These are phyloP conservation scores for Sinocyclocheilus maitianheensis DNA, from an alignment of 2,113 vertebrate genomes.

Conservation along the genomic window DNA sequence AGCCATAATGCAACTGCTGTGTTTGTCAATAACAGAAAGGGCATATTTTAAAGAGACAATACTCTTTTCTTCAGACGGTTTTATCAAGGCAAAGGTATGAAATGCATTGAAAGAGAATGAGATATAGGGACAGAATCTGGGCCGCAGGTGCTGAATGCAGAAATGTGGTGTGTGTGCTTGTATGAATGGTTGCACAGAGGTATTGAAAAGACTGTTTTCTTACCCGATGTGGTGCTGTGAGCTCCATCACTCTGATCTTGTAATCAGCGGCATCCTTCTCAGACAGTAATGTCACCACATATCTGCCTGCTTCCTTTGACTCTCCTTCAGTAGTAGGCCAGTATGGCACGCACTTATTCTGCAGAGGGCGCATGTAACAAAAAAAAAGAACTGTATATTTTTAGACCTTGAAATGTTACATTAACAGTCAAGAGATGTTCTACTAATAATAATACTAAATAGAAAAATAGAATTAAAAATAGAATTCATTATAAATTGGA, in stretches of 20 bases:
- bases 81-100: not conserved
- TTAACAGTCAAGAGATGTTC: not conserved
- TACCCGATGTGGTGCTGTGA: constrained; percentile 76
- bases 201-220: constrained; percentile 48
- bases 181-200: not conserved
- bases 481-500: too few relatives aligned
- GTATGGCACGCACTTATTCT: constrained; percentile 96
- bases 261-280: constrained; percentile 84
- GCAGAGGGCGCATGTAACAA: constrained; percentile 41
- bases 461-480: not conserved
- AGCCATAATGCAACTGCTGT: not conserved
- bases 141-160: constrained; percentile 6
- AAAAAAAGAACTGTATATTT: not conserved
- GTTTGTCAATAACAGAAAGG: not conserved
- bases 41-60: not conserved
- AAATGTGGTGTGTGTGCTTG: constrained; percentile 11
- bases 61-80: not conserved
- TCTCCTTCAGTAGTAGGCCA: constrained; percentile 80
- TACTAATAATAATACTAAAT: not conserved
- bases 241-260: constrained; percentile 80
- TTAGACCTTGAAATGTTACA: not conserved
- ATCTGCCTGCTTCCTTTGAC: constrained; percentile 74
- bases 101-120: not conserved
- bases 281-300: constrained; percentile 69
- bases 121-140: not conserved